These are phyloP conservation scores for Callospermophilus lateralis DNA, from an alignment of 2,113 vertebrate genomes.

Conservation along the genomic window DNA sequence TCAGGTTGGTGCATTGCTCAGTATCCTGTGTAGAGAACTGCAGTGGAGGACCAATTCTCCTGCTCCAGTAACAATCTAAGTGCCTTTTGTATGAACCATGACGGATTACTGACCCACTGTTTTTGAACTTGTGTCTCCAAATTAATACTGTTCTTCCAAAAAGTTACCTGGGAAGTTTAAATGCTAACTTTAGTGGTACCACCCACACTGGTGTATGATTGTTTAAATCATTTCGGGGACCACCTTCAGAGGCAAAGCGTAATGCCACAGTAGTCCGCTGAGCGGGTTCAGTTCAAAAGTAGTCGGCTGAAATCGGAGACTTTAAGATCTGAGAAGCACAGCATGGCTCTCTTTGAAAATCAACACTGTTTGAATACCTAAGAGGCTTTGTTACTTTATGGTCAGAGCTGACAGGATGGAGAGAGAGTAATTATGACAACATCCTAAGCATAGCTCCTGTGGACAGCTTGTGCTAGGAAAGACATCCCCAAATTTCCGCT, in stretches of 20 bases:
- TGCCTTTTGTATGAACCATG: not conserved
- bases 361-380: conserved; percentile 22
- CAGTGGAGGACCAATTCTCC: not conserved
- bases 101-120: not conserved
- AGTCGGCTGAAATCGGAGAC: conserved; percentile 5
- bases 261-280: not conserved
- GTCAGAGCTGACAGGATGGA: not conserved
- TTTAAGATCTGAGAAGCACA: conserved; percentile 29
- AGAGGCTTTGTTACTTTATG: conserved; percentile 1
- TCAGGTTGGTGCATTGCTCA: not conserved
- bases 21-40: not conserved
- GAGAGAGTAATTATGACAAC: not conserved
- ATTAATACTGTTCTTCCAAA: not conserved
- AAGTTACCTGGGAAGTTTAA: not conserved
- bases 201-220: not conserved
- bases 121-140: not conserved
- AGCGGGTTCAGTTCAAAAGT: not conserved
- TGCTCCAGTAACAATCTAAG: not conserved
- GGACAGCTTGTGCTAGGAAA: not conserved
- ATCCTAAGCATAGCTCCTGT: not conserved
- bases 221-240: not conserved
- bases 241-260: conserved; percentile 42
- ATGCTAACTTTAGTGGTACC: not conserved
- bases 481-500: too few relatives aligned
- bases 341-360: conserved; percentile 58